A percentile compares a stretch with the other conserved stretches of the same genome.
These are phyloP conservation scores for Panzeria rudis DNA, from an alignment of 2,888 invertebrate species.

Conservation along the genomic window DNA sequence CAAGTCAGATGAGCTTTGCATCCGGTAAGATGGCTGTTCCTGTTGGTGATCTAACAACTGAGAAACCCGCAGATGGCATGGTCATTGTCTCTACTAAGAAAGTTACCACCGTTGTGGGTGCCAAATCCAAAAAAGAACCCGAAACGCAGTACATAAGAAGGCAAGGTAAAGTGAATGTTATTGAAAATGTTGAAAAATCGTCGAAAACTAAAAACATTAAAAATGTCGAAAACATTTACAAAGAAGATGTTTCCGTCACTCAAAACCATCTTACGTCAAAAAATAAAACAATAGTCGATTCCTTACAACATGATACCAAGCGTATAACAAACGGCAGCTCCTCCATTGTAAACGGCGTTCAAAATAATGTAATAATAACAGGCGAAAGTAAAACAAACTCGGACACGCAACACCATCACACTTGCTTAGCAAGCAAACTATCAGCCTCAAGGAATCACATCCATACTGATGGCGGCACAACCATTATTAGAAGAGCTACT, in stretches of 20 bases:
- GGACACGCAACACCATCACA: constrained; percentile 54
- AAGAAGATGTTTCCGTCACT: constrained; percentile 77
- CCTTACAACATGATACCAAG: constrained; percentile 46
- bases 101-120: constrained; percentile 83
- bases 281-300: constrained; percentile 61
- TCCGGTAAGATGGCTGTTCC: constrained; percentile 84
- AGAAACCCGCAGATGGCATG: constrained; percentile 84
- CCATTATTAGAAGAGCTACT: constrained; percentile 55
- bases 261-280: constrained; percentile 75
- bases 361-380: constrained; percentile 22
- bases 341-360: constrained; percentile 5
- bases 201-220: constrained; percentile 80
- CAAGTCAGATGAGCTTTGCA: constrained; percentile 86
- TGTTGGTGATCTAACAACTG: constrained; percentile 81
- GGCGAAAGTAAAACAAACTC: background rate
- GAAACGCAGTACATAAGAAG: constrained; percentile 81
- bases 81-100: constrained; percentile 85
- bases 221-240: constrained; percentile 79
- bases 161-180: constrained; percentile 80
- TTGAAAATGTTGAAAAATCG: constrained; percentile 81
- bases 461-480: constrained; percentile 63
- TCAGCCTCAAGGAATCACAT: constrained; percentile 48
- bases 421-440: constrained; percentile 58
- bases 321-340: constrained; percentile 65
- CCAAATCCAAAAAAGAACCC: constrained; percentile 80